These are phyloP conservation scores for Drosophila meridionalis DNA, from an alignment of 2,888 invertebrate genomes.

Conservation along the genomic window DNA sequence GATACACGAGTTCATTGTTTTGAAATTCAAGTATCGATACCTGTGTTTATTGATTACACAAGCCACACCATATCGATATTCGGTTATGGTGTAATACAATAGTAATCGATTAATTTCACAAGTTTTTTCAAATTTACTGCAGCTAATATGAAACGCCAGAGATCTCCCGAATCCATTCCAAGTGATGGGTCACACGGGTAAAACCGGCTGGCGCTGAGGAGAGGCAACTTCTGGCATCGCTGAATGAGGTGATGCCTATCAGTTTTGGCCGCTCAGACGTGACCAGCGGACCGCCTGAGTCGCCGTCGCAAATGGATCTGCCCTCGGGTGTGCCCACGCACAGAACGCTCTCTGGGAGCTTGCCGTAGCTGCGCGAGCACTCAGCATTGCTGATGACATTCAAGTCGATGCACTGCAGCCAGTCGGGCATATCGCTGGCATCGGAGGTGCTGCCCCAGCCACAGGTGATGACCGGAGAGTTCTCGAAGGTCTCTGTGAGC, in stretches of 20 bases:
- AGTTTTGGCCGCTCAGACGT: conserved; percentile 13
- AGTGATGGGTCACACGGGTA: conserved; percentile 53
- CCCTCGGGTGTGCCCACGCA: conserved; percentile 49
- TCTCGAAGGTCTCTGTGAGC: conserved; percentile 22
- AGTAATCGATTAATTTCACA: background rate
- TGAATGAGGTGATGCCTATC: conserved; percentile 62
- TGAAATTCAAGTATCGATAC: background rate
- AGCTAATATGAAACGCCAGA: conserved; percentile 55
- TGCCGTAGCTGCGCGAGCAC: conserved; percentile 83
- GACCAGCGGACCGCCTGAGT: conserved; percentile 65
- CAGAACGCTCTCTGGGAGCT: conserved; percentile 48
- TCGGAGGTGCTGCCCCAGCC: conserved; percentile 76
- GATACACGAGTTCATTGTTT: background rate
- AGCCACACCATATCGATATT: background rate
- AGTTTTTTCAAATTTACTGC: background rate
- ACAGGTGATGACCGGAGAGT: conserved; percentile 41
- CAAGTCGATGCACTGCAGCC: conserved; percentile 66
- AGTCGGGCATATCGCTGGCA: conserved; percentile 78
- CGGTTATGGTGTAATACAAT: background rate
- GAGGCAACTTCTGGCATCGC: conserved; percentile 49
- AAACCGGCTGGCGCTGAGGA: conserved; percentile 58
- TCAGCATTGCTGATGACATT: conserved; percentile 70
- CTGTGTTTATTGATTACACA: no score
- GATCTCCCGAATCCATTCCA: conserved; percentile 57
- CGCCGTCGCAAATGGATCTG: conserved; percentile 57